Conservation (phyloP, 1,140 invertebrate species). For the Heterodera carotae region DNA sequence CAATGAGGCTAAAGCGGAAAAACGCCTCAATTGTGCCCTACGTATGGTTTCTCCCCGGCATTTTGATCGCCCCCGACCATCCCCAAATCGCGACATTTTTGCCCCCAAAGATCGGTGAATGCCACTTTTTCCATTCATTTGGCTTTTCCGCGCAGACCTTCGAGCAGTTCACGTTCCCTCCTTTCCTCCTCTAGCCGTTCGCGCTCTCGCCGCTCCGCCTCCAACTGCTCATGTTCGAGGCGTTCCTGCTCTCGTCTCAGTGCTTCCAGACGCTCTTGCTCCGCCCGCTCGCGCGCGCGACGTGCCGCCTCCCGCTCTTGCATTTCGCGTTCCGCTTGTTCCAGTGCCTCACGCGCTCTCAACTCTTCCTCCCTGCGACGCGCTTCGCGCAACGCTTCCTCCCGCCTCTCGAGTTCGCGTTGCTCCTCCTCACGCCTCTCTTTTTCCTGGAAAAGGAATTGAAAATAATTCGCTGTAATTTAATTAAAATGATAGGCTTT, state of each 20-base stretch:
- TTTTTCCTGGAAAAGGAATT: slow-evolving; percentile 42
- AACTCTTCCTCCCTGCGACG: slow-evolving; percentile 44
- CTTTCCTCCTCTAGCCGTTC: slow-evolving; percentile 56
- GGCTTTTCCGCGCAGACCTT: slow-evolving; percentile 13
- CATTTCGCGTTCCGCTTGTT: slow-evolving; percentile 35
- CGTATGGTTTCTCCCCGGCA: no score
- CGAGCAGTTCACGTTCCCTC: slow-evolving; percentile 45
- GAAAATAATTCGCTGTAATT: no score
- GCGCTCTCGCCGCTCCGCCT: slow-evolving; percentile 54
- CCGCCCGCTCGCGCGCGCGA: slow-evolving; percentile 47
- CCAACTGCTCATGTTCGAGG: slow-evolving; percentile 57
- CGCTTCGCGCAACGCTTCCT: slow-evolving; percentile 56
- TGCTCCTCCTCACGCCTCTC: slow-evolving; percentile 58
- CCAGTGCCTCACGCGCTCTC: slow-evolving; percentile 48
- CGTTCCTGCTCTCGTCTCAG: slow-evolving; percentile 59
- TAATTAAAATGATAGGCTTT: no score
- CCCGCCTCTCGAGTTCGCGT: slow-evolving; percentile 54
- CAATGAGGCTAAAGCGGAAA: slow-evolving; percentile 29
- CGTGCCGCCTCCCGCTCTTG: slow-evolving; percentile 39
- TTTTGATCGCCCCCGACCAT: no score
- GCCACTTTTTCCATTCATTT: no score
- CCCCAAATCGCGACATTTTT: no score
- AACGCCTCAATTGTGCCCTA: no score
- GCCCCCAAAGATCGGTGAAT: no score
- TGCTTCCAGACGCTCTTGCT: slow-evolving; percentile 59